A percentile compares a stretch with the other conserved stretches of the same genome.
Evolutionary conservation across 2,888 invertebrate genomes (phyloP).

Genomic region (Meteorus colon): DNA sequence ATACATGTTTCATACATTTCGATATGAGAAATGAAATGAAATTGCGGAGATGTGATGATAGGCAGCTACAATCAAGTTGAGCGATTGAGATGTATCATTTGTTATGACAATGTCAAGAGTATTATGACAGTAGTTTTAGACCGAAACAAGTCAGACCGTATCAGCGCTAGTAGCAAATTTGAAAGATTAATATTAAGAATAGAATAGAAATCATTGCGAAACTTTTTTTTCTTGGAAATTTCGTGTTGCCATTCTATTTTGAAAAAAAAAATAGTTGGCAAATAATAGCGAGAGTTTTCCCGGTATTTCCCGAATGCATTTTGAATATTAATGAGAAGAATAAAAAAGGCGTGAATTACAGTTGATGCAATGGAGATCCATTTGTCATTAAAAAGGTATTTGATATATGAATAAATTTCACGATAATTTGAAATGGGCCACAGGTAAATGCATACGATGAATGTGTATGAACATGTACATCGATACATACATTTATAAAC

Average conservation of each 20-base stretch:
- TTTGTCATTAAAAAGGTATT: neutral
- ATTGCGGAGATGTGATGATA: constrained; percentile 8
- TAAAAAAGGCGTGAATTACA: too few relatives aligned
- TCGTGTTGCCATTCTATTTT: neutral
- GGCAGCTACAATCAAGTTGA: neutral
- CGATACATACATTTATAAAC: neutral
- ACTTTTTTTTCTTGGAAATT: constrained; percentile 5
- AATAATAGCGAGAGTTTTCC: constrained; percentile 20
- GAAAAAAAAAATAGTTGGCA: neutral
- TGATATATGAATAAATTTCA: neutral
- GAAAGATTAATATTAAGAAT: neutral
- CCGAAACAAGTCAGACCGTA: constrained; percentile 19
- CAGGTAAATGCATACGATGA: neutral
- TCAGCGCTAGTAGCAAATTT: neutral
- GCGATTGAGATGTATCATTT: neutral
- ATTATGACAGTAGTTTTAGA: constrained; percentile 22
- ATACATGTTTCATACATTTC: neutral
- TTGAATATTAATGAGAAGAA: constrained; percentile 1
- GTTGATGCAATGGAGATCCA: neutral
- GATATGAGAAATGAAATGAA: constrained; percentile 3
- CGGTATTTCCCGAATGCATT: constrained; percentile 18
- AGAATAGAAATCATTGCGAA: constrained; percentile 1
- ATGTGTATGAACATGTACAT: neutral
- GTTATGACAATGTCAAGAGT: neutral
- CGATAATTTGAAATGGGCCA: neutral